Evolutionary conservation across 2,888 invertebrate species (phyloP).

Genomic region (Ophion ventricosus): DNA sequence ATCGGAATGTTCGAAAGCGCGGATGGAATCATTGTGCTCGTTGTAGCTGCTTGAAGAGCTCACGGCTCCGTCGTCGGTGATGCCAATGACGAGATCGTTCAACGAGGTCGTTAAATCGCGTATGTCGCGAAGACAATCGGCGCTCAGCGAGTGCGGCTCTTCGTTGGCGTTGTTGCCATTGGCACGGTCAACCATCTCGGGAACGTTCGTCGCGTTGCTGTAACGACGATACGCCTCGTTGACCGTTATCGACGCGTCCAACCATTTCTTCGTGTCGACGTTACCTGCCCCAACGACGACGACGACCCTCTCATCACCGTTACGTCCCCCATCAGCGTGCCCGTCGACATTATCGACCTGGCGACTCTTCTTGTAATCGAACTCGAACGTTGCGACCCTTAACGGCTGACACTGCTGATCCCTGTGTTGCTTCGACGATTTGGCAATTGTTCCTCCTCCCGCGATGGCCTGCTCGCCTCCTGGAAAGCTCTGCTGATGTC

Average conservation of each 20-base stretch:
- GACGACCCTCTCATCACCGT: too few relatives aligned
- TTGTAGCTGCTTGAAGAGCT: neutral
- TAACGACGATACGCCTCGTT: slow-evolving; percentile 59
- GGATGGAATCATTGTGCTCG: slow-evolving; percentile 39
- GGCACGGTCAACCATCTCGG: slow-evolving; percentile 69
- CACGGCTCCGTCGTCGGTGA: slow-evolving; percentile 57
- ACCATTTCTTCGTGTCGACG: slow-evolving; percentile 60
- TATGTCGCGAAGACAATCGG: slow-evolving; percentile 74
- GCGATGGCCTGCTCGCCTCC: slow-evolving; percentile 80
- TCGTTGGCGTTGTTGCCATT: slow-evolving; percentile 69
- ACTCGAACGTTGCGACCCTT: slow-evolving; percentile 79
- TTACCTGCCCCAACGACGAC: slow-evolving; percentile 49
- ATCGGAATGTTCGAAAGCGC: slow-evolving; percentile 60
- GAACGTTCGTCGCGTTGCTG: slow-evolving; percentile 1
- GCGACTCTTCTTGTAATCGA: slow-evolving; percentile 75
- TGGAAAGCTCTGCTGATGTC: slow-evolving; percentile 82
- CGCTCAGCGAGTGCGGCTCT: slow-evolving; percentile 72
- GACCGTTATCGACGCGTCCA: slow-evolving; percentile 59
- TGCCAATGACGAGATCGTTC: slow-evolving; percentile 73
- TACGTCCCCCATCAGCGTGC: slow-evolving; percentile 17
- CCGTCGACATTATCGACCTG: slow-evolving; percentile 41
- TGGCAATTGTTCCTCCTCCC: slow-evolving; percentile 75
- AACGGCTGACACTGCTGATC: slow-evolving; percentile 82
- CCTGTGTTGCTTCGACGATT: slow-evolving; percentile 81
- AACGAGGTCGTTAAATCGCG: slow-evolving; percentile 72